These are phyloP conservation scores for Dusona sp. DNA, from an alignment of 2,888 invertebrate genomes.

Conservation along the genomic window DNA sequence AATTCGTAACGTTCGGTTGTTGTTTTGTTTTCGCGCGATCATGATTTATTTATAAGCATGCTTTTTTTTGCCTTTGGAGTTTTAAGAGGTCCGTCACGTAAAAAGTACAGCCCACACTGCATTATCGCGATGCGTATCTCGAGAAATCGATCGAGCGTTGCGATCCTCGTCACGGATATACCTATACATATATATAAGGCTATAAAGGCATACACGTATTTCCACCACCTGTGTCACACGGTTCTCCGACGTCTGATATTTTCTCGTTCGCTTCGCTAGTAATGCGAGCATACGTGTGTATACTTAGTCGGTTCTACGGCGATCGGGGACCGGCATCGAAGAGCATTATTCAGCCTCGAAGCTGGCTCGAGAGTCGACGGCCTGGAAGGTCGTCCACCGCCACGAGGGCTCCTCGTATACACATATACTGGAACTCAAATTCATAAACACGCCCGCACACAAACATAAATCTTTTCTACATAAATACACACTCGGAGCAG, in stretches of 20 bases:
- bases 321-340: slow-evolving; percentile 52
- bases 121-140: slow-evolving; percentile 47
- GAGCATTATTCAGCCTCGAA: slow-evolving; percentile 72
- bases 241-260: slow-evolving; percentile 61
- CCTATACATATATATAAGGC: background rate
- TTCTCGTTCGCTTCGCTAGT: slow-evolving; percentile 62
- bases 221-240: slow-evolving; percentile 62
- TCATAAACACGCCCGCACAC: slow-evolving; percentile 7
- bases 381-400: slow-evolving; percentile 74
- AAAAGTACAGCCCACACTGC: slow-evolving; percentile 10
- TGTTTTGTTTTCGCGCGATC: background rate
- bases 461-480: background rate
- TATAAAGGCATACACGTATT: background rate
- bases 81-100: background rate
- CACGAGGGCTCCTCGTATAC: slow-evolving; percentile 19
- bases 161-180: slow-evolving; percentile 45
- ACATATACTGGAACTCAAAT: background rate
- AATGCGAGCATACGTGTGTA: slow-evolving; percentile 57
- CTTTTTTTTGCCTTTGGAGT: background rate
- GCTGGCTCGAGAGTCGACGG: slow-evolving; percentile 63
- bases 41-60: background rate
- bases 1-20: background rate
- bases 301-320: slow-evolving; percentile 15
- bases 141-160: slow-evolving; percentile 58
- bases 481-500: background rate